Percentiles rank a stretch among this genome's conserved stretches.
Evolutionary conservation across 1,140 invertebrate species (phyloP).

Genomic region (Lordiphosa stackelbergi): DNA sequence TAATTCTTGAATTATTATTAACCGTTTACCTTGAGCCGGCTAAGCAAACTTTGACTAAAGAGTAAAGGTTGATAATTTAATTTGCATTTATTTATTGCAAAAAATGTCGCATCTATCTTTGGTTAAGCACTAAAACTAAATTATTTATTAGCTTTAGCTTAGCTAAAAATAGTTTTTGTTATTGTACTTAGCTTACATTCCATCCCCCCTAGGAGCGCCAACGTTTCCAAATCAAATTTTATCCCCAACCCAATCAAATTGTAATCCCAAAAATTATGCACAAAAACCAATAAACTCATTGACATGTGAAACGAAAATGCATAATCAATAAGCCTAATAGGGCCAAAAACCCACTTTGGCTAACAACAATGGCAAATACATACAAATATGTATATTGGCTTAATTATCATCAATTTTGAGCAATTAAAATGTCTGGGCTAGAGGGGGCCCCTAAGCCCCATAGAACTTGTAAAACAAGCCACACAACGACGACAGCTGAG

Average conservation of each 20-base stretch:
- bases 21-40: too few species aligned
- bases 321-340: constrained; percentile 61
- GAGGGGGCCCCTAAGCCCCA: constrained; percentile 42
- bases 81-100: too few species aligned
- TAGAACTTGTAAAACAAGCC: constrained; percentile 67
- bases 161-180: too few species aligned
- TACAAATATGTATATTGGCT: constrained; percentile 72
- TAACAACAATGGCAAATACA: constrained; percentile 52
- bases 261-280: constrained; percentile 36
- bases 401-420: constrained; percentile 73
- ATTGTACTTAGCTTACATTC: too few species aligned
- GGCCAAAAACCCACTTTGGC: constrained; percentile 46
- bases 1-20: too few species aligned
- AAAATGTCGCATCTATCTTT: too few species aligned
- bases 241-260: constrained; percentile 33
- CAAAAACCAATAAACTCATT: constrained; percentile 37
- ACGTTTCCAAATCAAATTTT: too few species aligned
- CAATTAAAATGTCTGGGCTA: constrained; percentile 66
- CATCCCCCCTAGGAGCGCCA: too few species aligned
- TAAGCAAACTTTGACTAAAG: too few species aligned
- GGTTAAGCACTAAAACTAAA: too few species aligned
- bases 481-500: constrained; percentile 60
- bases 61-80: too few species aligned
- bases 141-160: too few species aligned
- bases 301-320: constrained; percentile 45